phyloP scores from a whole-genome alignment of 2,888 invertebrate species.

The Ornithoptera alexandrae region DNA sequence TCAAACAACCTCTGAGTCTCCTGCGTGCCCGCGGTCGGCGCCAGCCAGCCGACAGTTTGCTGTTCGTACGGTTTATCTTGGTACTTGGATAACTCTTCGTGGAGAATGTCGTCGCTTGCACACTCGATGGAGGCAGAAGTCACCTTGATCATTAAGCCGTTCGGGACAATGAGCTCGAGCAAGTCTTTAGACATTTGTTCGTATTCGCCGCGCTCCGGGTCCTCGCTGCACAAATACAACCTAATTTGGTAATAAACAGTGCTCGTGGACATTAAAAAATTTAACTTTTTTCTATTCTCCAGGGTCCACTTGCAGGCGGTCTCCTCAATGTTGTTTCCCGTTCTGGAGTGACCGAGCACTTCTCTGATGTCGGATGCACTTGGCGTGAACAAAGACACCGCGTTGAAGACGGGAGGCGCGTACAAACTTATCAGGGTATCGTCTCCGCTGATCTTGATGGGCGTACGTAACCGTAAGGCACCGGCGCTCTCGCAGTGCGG shows the following conservation, averaged over 20 bases:
- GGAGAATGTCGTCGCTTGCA: background rate
- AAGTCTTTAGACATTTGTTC: conserved; percentile 1
- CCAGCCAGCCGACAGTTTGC: conserved; percentile 15
- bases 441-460: conserved; percentile 16
- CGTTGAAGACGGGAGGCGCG: conserved; percentile 25
- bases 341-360: background rate
- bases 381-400: background rate
- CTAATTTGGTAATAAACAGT: background rate
- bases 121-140: background rate
- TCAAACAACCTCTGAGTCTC: background rate
- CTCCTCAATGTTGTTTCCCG: conserved; percentile 23
- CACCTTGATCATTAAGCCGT: background rate
- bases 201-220: conserved; percentile 27
- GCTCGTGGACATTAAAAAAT: conserved; percentile 1
- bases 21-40: conserved; percentile 18
- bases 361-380: conserved; percentile 20
- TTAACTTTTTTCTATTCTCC: background rate
- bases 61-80: background rate
- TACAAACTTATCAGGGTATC: conserved; percentile 3
- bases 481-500: conserved; percentile 24
- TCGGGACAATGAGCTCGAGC: background rate
- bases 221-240: conserved; percentile 35
- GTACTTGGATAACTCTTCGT: background rate
- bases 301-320: conserved; percentile 37
- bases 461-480: background rate